Base-by-base conservation (phyloP, 2,113 vertebrate genomes). In the Saimiri boliviensis region DNA sequence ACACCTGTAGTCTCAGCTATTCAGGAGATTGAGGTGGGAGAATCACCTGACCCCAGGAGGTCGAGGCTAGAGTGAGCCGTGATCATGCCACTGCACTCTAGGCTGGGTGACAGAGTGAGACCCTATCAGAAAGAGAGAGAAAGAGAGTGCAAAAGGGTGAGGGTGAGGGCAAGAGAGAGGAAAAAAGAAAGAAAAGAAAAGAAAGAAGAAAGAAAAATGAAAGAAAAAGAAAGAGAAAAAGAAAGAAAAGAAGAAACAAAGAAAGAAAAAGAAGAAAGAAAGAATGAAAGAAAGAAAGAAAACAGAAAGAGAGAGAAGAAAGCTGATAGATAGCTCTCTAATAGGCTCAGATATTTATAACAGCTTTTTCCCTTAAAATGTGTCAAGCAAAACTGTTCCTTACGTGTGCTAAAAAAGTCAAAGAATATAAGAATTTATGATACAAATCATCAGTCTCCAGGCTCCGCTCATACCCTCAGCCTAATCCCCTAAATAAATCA, bases 371-470 rank as follows among this genome's bases (percentile, higher is more conserved):
- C 42, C 49, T 83, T 82, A 76, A 89, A 89, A 77, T 47, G 6
- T 89, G 60, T 86, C 82, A 76, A 82, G 47, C 81, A 60, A 86
- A 92, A 68, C 66, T 74, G 80, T 83, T 85, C 16, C 21, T 93
- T 77, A 60, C 6, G 32, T 37, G 11, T 85, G 40, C 49, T 89
- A 89, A 81, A 89, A 85, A 88, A 79, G 30, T 84, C 68, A 80
- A 86, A 79, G 88, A 86, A 71, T 60, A 30, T 20, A 86, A 71
- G 16, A 77, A 54, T 66, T 90, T 82, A 92, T 27, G 66, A 70
- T 45, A 52, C 68, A 86, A 86, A 89, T 5, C 27, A 21, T 49
- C 21, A 76, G 35, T 70, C 12, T 11, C 3, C 9, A 77, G 6
- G 40, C 11, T 45, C 5, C 35, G 58, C 60, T 6, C 42, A n/a